Conservation (phyloP, 2,888 invertebrate genomes). For the Harpalus rufipes region DNA sequence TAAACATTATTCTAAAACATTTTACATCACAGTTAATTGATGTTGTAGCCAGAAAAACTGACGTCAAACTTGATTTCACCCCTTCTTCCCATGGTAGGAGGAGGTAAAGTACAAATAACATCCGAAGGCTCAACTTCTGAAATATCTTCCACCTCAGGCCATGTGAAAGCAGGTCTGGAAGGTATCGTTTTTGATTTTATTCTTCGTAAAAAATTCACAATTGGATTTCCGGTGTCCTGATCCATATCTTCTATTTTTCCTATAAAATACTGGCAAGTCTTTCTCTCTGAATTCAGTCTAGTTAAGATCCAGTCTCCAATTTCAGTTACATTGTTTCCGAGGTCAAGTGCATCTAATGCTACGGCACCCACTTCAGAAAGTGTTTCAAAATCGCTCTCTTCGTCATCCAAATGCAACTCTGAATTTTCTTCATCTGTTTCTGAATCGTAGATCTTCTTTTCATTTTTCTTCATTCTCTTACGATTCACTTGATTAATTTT, state of each 20-base stretch:
- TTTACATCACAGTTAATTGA: slow-evolving; percentile 1
- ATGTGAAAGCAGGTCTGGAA: slow-evolving; percentile 56
- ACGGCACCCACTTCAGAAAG: slow-evolving; percentile 39
- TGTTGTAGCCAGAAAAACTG: slow-evolving; percentile 13
- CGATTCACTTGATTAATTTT: not conserved
- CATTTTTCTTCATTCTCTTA: slow-evolving; percentile 9
- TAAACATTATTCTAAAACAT: slow-evolving; percentile 1
- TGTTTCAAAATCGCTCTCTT: slow-evolving; percentile 27
- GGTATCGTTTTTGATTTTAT: slow-evolving; percentile 37
- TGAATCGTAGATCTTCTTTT: not conserved
- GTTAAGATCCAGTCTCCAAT: slow-evolving; percentile 48
- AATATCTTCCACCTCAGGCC: slow-evolving; percentile 30
- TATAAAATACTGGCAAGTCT: slow-evolving; percentile 37
- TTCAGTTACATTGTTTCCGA: slow-evolving; percentile 33
- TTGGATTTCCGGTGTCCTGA: slow-evolving; percentile 16
- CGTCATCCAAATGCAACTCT: slow-evolving; percentile 17
- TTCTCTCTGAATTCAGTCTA: slow-evolving; percentile 34
- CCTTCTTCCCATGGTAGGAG: slow-evolving; percentile 36
- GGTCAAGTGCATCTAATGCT: slow-evolving; percentile 30
- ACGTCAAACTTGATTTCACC: slow-evolving; percentile 44
- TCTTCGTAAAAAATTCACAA: slow-evolving; percentile 12
- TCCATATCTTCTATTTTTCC: slow-evolving; percentile 20
- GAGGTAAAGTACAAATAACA: slow-evolving; percentile 47
- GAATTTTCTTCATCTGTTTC: slow-evolving; percentile 50
- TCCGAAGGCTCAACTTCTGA: slow-evolving; percentile 39